These are phyloP conservation scores for Lucilia cuprina DNA, from an alignment of 1,140 invertebrate species.

Conservation along the genomic window DNA sequence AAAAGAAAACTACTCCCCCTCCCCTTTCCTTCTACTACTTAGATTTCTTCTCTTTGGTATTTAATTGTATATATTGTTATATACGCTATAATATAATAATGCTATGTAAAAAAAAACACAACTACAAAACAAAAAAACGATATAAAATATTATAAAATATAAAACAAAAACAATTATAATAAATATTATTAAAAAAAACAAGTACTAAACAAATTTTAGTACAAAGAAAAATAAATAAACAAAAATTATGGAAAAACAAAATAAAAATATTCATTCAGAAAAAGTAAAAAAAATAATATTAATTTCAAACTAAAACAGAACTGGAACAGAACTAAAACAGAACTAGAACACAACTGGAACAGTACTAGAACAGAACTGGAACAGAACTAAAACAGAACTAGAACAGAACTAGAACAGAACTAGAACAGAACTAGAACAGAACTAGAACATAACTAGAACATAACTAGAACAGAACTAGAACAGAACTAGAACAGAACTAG, in stretches of 20 bases:
- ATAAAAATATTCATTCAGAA: neutral
- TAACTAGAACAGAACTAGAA: no score
- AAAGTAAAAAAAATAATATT: neutral
- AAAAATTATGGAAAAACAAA: neutral
- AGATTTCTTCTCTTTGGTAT: constrained; percentile 25
- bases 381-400: no score
- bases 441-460: no score
- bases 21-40: neutral
- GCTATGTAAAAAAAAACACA: constrained; percentile 26
- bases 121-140: neutral
- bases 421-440: no score
- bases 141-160: neutral
- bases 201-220: constrained; percentile 23
- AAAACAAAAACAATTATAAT: neutral
- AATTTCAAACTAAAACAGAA: no score
- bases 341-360: no score
- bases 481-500: no score
- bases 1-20: neutral
- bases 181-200: neutral
- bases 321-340: no score
- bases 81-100: constrained; percentile 26
- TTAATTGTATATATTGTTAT: constrained; percentile 32
- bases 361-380: no score
- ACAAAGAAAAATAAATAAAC: neutral
- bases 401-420: no score